Conservation (phyloP, 2,113 vertebrate genomes). For the Bos taurus region DNA sequence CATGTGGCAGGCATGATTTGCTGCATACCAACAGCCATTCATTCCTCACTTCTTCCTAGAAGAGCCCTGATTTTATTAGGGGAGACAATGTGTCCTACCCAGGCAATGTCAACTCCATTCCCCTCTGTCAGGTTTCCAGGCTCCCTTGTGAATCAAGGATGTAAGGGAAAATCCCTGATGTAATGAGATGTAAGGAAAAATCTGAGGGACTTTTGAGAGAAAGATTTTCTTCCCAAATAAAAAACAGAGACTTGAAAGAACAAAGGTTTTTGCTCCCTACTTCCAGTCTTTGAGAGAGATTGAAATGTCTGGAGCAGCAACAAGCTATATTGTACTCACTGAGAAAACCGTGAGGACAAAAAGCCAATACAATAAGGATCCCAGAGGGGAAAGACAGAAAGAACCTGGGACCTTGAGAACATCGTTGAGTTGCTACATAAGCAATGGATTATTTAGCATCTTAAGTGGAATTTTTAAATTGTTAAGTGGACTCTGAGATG, state of each 20-base stretch:
- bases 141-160: neutral
- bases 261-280: neutral
- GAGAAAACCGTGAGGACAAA: neutral
- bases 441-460: neutral
- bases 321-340: neutral
- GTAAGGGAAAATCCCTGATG: neutral
- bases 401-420: neutral
- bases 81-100: neutral
- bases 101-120: neutral
- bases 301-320: constrained; percentile 20
- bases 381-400: neutral
- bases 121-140: neutral
- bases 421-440: neutral
- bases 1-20: neutral
- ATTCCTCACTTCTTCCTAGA: neutral
- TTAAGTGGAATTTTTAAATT: constrained; percentile 7
- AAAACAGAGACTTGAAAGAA: neutral
- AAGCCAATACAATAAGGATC: neutral
- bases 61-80: neutral
- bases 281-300: neutral
- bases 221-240: constrained; percentile 30
- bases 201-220: neutral
- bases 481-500: constrained; percentile 23
- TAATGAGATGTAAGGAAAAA: neutral
- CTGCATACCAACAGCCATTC: neutral